These are phyloP conservation scores for Sarcophilus harrisii DNA, from an alignment of 2,797 vertebrate genomes.

Conservation along the genomic window DNA sequence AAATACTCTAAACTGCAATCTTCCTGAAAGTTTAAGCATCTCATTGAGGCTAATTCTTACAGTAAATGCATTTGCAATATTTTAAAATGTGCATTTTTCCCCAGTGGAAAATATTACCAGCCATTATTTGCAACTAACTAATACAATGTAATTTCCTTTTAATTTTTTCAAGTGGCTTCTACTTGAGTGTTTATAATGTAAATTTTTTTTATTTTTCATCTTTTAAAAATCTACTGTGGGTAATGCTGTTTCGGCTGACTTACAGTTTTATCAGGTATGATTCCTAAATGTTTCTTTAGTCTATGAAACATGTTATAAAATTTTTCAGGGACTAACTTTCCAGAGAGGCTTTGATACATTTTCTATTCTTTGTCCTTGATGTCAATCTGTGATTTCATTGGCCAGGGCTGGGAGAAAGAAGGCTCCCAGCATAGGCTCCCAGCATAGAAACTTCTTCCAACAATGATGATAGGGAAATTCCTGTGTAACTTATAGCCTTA, in stretches of 20 bases:
- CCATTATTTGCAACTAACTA: slow-evolving; percentile 3
- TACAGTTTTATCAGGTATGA: neutral
- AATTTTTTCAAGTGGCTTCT: neutral
- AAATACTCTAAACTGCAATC: slow-evolving; percentile 1
- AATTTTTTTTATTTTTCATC: neutral
- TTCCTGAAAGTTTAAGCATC: slow-evolving; percentile 5
- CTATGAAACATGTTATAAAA: neutral
- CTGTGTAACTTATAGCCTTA: neutral
- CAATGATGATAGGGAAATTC: neutral
- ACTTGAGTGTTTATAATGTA: neutral
- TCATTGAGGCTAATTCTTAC: neutral
- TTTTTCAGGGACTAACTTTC: neutral
- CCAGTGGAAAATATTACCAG: slow-evolving; percentile 8
- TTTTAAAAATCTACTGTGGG: neutral
- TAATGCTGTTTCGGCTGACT: neutral
- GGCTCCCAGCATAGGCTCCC: neutral
- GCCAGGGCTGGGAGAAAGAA: neutral
- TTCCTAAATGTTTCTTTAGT: neutral
- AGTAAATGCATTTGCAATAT: neutral
- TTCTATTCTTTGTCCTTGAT: neutral
- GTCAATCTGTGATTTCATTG: neutral
- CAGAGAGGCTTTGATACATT: neutral
- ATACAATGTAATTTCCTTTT: slow-evolving; percentile 7
- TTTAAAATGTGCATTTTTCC: slow-evolving; percentile 5
- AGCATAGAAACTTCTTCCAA: neutral